phyloP scores from a whole-genome alignment of 1,140 invertebrate genomes.

The Chelonus insularis region DNA sequence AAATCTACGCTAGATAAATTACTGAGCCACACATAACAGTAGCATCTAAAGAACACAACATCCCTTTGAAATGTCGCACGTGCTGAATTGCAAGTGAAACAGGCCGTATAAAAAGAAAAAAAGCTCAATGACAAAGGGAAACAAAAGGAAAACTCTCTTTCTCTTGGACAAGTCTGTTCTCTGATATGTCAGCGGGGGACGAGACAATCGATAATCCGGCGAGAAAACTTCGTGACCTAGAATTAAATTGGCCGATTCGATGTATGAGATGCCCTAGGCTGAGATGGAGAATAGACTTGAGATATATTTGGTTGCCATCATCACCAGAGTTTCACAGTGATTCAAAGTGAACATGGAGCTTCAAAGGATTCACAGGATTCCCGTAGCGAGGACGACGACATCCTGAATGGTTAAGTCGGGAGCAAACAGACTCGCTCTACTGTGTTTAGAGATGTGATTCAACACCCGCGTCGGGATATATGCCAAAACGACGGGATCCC shows the following conservation, averaged over 20 bases:
- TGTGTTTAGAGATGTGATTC: background rate
- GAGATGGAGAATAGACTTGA: no score
- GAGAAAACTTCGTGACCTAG: constrained; percentile 10
- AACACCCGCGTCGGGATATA: background rate
- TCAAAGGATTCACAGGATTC: constrained; percentile 28
- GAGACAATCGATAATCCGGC: constrained; percentile 7
- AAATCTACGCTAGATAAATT: background rate
- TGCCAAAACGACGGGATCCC: background rate
- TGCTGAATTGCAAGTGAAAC: constrained; percentile 2
- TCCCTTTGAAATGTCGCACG: constrained; percentile 7
- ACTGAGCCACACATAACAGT: background rate
- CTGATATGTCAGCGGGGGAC: background rate
- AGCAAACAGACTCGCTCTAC: constrained; percentile 1
- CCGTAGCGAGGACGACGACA: constrained; percentile 24
- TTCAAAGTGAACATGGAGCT: background rate
- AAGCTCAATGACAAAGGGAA: constrained; percentile 3
- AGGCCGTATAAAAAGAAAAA: background rate
- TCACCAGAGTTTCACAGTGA: no score
- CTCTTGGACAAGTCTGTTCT: background rate
- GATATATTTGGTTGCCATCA: no score
- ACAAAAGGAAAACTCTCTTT: constrained; percentile 1
- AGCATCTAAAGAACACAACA: background rate
- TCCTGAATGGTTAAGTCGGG: constrained; percentile 6
- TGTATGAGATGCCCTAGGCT: no score
- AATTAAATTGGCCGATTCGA: constrained; percentile 5